A percentile compares a stretch with the other conserved stretches of the same genome.
phyloP scores from a whole-genome alignment of 1,140 invertebrate species.

The Bombus affinis region DNA sequence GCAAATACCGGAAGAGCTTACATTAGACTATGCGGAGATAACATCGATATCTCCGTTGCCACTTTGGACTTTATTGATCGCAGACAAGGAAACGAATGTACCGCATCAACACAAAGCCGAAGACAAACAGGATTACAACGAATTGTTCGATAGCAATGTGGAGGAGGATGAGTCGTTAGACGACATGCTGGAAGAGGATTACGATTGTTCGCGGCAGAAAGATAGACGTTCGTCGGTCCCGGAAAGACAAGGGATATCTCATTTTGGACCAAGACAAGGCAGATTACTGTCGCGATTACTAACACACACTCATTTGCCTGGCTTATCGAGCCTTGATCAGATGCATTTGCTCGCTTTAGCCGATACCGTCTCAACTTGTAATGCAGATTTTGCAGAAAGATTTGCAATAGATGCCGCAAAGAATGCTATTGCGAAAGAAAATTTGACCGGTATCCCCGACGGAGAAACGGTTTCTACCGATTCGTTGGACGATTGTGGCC shows the following conservation, averaged over 20 bases:
- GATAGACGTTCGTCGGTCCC: constrained; percentile 87
- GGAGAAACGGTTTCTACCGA: constrained; percentile 87
- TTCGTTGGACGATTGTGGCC: constrained; percentile 98
- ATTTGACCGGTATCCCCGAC: constrained; percentile 85
- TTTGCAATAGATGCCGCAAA: constrained; percentile 91
- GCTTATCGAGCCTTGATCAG: constrained; percentile 98
- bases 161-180: constrained; percentile 92
- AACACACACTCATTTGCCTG: constrained; percentile 98
- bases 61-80: constrained; percentile 96
- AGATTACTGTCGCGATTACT: constrained; percentile 92
- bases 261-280: constrained; percentile 92
- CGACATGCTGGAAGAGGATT: constrained; percentile 88
- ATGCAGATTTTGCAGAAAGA: constrained; percentile 92
- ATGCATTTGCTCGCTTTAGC: constrained; percentile 99
- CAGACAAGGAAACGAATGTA: constrained; percentile 90
- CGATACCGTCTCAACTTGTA: constrained; percentile 97
- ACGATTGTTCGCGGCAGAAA: constrained; percentile 84
- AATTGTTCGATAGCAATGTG: constrained; percentile 91
- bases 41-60: constrained; percentile 98
- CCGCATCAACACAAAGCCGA: constrained; percentile 74
- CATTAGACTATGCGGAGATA: constrained; percentile 97
- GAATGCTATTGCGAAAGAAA: constrained; percentile 88
- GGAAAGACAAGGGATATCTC: constrained; percentile 88
- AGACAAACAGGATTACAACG: constrained; percentile 90
- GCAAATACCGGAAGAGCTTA: constrained; percentile 91